Base-by-base conservation (phyloP, 2,113 vertebrate species). In the Albula goreensis region DNA sequence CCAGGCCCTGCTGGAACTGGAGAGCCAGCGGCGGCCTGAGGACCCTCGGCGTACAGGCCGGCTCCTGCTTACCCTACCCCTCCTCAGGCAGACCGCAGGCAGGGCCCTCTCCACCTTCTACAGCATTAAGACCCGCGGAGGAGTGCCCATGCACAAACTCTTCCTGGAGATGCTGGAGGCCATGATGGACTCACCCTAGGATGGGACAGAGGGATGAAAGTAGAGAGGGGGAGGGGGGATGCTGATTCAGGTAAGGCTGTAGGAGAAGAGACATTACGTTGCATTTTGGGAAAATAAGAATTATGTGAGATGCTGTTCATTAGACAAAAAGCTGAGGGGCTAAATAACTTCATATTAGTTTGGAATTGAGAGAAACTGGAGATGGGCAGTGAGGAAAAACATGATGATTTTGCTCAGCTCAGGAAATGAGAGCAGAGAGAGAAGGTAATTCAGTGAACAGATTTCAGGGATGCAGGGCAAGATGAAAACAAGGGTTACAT, bases 131-230 rank as follows among this genome's bases (percentile, higher is more conserved):
- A 96, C 96, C 89, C 97, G 97, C 8, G 97, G 97, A 48, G 96
- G 97, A 15, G 96, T 97, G 82, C 97, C 97, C 92, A 98, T 98
- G 97, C 97, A 98, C 95, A 98, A 98, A 95, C 95, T 98, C 83
- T 98, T 98, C 91, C 91, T 98, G 92, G 97, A 98, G 94, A 98
- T 98, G 97, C 95, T 98, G 86, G 97, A 98, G 93, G 97, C 97
- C 93, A 98, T 98, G 97, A 98, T 98, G 97, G 97, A 98, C 94
- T 98, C 95, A 13, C 95, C 95, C 17, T 89, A 95, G 90, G 88
- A 86, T 22, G 50, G 49, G 51, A 2, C 48, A n/a, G 49, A n/a
- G 19, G 49, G 15, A 60, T 52, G 52, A 53, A 31, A 19, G 4
- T 11, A 81, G 78, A 77, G 74, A 17, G 4, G 53, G 11, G 0